Evolutionary conservation across 2,113 vertebrate species (phyloP), one percentile per base, ranked within the genome.

Genomic region (Larimichthys polyactis): DNA sequence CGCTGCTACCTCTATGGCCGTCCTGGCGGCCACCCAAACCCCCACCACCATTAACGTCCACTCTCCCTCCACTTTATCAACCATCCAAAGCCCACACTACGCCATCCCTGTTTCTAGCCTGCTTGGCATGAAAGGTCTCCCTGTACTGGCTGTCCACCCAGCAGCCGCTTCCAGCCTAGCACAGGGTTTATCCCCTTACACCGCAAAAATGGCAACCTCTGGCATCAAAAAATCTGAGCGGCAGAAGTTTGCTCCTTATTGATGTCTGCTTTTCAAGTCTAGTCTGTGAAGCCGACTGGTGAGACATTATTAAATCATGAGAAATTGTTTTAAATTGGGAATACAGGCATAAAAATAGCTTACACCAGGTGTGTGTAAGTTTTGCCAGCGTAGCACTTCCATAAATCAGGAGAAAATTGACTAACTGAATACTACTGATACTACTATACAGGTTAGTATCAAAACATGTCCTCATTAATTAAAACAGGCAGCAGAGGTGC

Each of bases 211-310:
- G 93, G 79, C 95, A 79, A 95, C 93, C 77, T 89, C 95, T 36
- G 93, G 94, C 78, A 75, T 96, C 87, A 97, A 97, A 96, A 98
- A 97, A 93, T 96, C 96, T 48, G 97, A 97, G 70, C 95, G 97
- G 75, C 97, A 97, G 95, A 97, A 97, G 95, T 97, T 97, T 94
- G 95, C 97, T 94, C 97, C 97, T 76, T 98, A 98, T 95, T 98
- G 95, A 95, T 72, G 55, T 60, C 57, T 59, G 46, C 48, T 78
- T 51, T 67, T 68, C 16, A 70, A 44, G 48, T 51, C 70, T 49
- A 27, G 63, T 77, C 63, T 54, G 24, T 65, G 52, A 48, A 40
- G 40, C 69, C 46, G 60, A 81, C 82, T 43, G 70, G 68, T 72
- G 62, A 70, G 64, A 29, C 36, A 43, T 75, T 48, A 62, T 55